Percentiles rank a stretch among this genome's conserved stretches.
These are phyloP conservation scores for Telenomus remus DNA, from an alignment of 1,140 invertebrate species.

Conservation along the genomic window DNA sequence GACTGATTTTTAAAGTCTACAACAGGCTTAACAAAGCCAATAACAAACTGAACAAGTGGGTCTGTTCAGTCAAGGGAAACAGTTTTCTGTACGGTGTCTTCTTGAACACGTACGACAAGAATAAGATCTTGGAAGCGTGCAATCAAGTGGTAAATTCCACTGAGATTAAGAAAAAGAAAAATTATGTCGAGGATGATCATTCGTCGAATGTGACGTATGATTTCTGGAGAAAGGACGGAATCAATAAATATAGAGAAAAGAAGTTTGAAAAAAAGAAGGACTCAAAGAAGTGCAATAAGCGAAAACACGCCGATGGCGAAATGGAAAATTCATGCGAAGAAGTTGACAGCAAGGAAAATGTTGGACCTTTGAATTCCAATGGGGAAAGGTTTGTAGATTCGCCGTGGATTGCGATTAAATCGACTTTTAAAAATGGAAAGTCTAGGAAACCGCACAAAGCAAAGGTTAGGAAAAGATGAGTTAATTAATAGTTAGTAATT, in stretches of 20 bases:
- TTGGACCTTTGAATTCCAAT: constrained; percentile 6
- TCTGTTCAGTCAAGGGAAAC: constrained; percentile 26
- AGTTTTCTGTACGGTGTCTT: constrained; percentile 35
- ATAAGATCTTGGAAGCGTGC: constrained; percentile 26
- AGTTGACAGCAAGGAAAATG: background rate
- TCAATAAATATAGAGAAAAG: constrained; percentile 21
- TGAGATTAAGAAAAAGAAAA: constrained; percentile 2
- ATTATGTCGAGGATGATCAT: constrained; percentile 30
- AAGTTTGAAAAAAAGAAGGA: constrained; percentile 30
- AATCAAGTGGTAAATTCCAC: constrained; percentile 24
- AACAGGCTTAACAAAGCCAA: constrained; percentile 32
- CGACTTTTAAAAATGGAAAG: constrained; percentile 29
- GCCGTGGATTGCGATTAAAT: constrained; percentile 37
- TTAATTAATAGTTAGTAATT: no score
- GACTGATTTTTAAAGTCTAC: constrained; percentile 39
- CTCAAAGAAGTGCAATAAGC: constrained; percentile 16
- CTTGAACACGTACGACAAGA: constrained; percentile 33
- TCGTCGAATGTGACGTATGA: constrained; percentile 29
- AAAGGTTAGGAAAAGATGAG: constrained; percentile 20
- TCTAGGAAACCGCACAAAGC: constrained; percentile 39
- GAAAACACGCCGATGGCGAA: constrained; percentile 7
- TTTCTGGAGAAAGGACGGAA: constrained; percentile 28
- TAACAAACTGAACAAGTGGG: constrained; percentile 38
- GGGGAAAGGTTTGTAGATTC: constrained; percentile 15
- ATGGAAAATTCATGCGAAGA: constrained; percentile 22